phyloP scores from a whole-genome alignment of 2,888 invertebrate species.

The Petrophora chlorosata region DNA sequence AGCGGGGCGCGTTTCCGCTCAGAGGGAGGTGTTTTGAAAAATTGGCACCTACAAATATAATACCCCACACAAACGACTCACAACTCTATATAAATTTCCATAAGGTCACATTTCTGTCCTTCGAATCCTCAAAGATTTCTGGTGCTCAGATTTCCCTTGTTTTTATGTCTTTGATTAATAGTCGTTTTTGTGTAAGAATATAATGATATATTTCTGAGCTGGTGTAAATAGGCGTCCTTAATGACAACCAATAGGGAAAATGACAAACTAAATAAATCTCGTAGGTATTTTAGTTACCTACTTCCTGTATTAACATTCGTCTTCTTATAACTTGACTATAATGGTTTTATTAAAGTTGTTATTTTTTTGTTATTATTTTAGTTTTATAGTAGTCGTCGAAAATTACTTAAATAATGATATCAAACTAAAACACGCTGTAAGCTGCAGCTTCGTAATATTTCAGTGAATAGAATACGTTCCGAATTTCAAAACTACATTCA shows the following conservation, averaged over 20 bases:
- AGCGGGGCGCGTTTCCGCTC: conserved; percentile 71
- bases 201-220: conserved; percentile 27
- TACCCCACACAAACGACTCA: conserved; percentile 50
- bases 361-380: too few species aligned
- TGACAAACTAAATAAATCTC: conserved; percentile 5
- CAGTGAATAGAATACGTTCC: too few species aligned
- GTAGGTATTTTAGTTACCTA: conserved; percentile 11
- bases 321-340: background rate
- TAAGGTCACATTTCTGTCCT: conserved; percentile 39
- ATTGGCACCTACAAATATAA: conserved; percentile 74
- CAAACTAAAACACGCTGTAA: too few species aligned
- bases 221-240: conserved; percentile 29
- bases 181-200: conserved; percentile 32
- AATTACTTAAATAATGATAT: too few species aligned
- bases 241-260: conserved; percentile 25
- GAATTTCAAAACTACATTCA: too few species aligned
- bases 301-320: background rate
- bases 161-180: conserved; percentile 43
- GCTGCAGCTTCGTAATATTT: too few species aligned
- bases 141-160: conserved; percentile 50
- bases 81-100: conserved; percentile 43
- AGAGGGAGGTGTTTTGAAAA: conserved; percentile 79
- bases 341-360: too few species aligned
- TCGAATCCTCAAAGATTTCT: conserved; percentile 40
- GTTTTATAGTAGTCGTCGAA: too few species aligned